Base-by-base conservation (phyloP, 2,888 invertebrate genomes). In the Fragum whitleyi region DNA sequence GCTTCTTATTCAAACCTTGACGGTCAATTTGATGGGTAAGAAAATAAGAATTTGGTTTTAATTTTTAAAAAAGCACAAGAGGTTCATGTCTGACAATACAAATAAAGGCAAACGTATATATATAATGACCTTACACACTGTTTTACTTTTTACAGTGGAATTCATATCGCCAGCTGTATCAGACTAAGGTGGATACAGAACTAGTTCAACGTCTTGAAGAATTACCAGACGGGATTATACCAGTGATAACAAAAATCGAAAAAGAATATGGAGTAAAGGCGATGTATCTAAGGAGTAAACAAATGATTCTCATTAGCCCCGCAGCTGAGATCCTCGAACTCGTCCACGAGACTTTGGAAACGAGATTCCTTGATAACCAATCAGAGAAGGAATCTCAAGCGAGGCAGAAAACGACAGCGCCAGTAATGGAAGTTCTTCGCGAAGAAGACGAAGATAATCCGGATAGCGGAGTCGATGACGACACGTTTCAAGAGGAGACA, bases 231-330 rank as follows among this genome's bases (percentile, higher is more conserved):
- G 85, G 85, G 3, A 77, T 82, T n/a, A 73, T 78, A 53, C 75
- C 81, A 5, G 36, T 82, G 28, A 75, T 85, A 21, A 57, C 75
- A 23, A 77, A 74, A 21, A 79, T 85, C 19, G 81, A 81, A 32
- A 77, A 77, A 65, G 85, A 85, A 61, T 85, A 82, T 47, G 85
- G 79, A 11, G 79, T 85, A 0, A 77, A 81, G 39, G 74, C 79
- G 1, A 9, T 85, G 26, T 82, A 76, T 47, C 77, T 80, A 11
- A 70, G 72, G 21, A 80, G 76, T 39, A 79, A 79, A 59, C 78
- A 81, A 32, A 69, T 85, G 69, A 55, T 79, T 9, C 62, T 85
- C 6, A 75, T 85, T 7, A 81, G 85, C 57, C 77, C 85, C 1
- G 73, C 81, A 0, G 14, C 32, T 19, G 85, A 85, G 42, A 81